phyloP scores from a whole-genome alignment of 2,888 invertebrate genomes.

The Pachycephus smyrnensis region DNA sequence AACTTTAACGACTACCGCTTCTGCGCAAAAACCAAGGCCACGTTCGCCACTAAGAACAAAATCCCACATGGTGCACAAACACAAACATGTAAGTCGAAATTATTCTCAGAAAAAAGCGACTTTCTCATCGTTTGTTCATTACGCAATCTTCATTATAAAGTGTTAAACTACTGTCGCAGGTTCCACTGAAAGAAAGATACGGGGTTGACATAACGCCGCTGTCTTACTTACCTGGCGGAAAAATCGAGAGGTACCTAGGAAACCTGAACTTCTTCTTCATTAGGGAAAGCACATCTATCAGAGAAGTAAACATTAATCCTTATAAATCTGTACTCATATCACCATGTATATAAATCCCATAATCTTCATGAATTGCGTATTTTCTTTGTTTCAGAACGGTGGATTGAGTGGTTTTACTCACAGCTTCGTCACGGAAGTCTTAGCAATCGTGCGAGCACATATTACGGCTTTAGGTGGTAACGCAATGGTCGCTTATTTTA shows the following conservation, averaged over 20 bases:
- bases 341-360: not conserved
- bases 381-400: constrained; percentile 73
- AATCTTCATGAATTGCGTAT: not conserved
- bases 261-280: constrained; percentile 95
- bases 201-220: constrained; percentile 87
- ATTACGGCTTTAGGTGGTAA: constrained; percentile 94
- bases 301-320: constrained; percentile 72
- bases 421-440: constrained; percentile 91
- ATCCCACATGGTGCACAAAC: constrained; percentile 49
- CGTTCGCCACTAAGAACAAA: constrained; percentile 70
- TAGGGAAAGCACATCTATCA: constrained; percentile 90
- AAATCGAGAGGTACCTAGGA: constrained; percentile 86
- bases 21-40: constrained; percentile 67
- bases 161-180: constrained; percentile 37
- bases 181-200: constrained; percentile 69
- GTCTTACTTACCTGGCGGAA: constrained; percentile 82
- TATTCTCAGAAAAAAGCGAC: not conserved
- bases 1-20: constrained; percentile 50
- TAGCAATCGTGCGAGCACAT: constrained; percentile 93
- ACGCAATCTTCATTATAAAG: not conserved
- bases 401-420: constrained; percentile 96
- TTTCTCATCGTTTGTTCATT: not conserved
- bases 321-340: constrained; percentile 9
- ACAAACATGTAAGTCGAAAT: constrained; percentile 54
- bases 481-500: constrained; percentile 93